Conservation (phyloP, 2,113 vertebrate species). For the Ctenodactylus gundi region DNA sequence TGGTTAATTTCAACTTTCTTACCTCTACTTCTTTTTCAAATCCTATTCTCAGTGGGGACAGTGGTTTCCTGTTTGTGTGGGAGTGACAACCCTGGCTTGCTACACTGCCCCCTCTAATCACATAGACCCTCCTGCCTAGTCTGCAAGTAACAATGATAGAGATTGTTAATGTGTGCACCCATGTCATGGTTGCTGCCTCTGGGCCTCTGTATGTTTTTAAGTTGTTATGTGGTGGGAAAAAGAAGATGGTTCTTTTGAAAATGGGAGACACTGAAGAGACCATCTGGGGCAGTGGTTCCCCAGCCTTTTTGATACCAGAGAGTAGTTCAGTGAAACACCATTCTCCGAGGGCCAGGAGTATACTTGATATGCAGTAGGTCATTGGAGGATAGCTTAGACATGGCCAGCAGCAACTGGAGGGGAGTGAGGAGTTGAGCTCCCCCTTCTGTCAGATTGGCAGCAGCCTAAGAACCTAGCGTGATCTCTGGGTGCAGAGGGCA, state of each 20-base stretch:
- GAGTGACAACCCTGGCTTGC: background rate
- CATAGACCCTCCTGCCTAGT: background rate
- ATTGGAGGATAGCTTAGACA: too few species aligned
- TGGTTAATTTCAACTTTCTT: background rate
- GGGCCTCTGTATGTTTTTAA: too few species aligned
- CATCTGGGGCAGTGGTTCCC: background rate
- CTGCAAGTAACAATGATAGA: rapidly evolving
- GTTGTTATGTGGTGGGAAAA: background rate
- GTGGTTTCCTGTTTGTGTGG: background rate
- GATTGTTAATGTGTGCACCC: rapidly evolving
- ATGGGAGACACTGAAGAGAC: background rate
- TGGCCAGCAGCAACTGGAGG: too few species aligned
- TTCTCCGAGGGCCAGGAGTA: too few species aligned
- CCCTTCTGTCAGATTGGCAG: too few species aligned
- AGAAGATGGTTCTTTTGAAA: background rate
- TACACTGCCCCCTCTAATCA: background rate
- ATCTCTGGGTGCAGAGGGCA: background rate
- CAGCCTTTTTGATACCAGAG: too few species aligned
- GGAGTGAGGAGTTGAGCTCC: too few species aligned
- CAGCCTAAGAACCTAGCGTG: too few species aligned
- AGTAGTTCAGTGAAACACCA: too few species aligned
- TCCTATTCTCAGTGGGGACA: background rate
- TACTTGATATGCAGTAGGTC: too few species aligned
- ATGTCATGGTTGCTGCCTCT: background rate
- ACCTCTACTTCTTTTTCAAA: background rate